Evolutionary conservation across 2,113 vertebrate genomes (phyloP).

Genomic region (Trogon melanurus): DNA sequence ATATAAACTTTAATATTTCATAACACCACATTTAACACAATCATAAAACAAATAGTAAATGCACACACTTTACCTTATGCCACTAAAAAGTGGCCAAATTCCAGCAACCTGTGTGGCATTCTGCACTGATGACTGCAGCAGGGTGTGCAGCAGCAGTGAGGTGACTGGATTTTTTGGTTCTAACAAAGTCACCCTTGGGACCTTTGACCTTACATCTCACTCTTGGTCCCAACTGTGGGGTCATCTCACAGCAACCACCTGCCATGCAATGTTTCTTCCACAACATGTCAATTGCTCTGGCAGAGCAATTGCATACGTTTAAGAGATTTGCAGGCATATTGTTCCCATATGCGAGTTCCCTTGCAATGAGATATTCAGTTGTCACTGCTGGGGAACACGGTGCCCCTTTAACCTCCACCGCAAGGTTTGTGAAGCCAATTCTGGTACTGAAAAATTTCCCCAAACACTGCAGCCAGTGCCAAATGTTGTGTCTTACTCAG

Average conservation of each 20-base stretch:
- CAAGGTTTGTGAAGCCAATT: not conserved
- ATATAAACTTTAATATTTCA: not conserved
- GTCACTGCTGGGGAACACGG: slow-evolving; percentile 41
- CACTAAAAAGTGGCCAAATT: not conserved
- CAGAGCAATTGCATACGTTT: slow-evolving; percentile 62
- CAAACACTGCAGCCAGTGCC: not conserved
- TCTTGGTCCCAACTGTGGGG: slow-evolving; percentile 44
- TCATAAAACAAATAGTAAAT: not conserved
- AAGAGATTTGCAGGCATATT: slow-evolving; percentile 63
- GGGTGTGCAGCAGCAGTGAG: slow-evolving; percentile 9
- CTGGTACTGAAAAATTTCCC: slow-evolving; percentile 26
- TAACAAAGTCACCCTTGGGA: slow-evolving; percentile 70
- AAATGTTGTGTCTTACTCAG: not conserved
- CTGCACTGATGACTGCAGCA: not conserved
- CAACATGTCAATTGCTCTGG: slow-evolving; percentile 69
- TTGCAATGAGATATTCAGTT: slow-evolving; percentile 59
- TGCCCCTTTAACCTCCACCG: slow-evolving; percentile 69
- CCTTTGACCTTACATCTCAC: slow-evolving; percentile 34
- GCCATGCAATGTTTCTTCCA: slow-evolving; percentile 59
- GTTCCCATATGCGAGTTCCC: slow-evolving; percentile 68
- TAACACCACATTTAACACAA: not conserved
- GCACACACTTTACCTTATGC: not conserved
- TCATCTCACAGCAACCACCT: slow-evolving; percentile 74
- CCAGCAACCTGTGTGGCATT: slow-evolving; percentile 13
- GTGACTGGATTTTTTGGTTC: slow-evolving; percentile 46